phyloP scores from a whole-genome alignment of 2,797 vertebrate species.

The Manis javanica region DNA sequence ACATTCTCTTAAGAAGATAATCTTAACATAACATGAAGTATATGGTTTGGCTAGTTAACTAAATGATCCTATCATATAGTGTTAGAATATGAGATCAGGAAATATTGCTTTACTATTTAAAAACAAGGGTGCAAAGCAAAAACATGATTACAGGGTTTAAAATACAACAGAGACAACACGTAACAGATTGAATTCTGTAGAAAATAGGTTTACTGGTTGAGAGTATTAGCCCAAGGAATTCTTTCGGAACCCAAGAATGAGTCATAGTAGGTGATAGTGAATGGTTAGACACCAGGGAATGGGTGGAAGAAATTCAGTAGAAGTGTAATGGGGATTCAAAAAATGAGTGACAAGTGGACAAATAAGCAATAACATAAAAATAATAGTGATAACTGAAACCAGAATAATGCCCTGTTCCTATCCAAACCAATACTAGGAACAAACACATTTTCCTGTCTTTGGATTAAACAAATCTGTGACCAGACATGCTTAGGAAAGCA shows the following conservation, averaged over 20 bases:
- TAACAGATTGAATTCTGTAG: neutral
- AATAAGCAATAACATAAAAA: neutral
- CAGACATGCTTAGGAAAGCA: neutral
- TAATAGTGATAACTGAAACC: neutral
- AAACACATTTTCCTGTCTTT: neutral
- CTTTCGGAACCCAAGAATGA: neutral
- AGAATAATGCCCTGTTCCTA: neutral
- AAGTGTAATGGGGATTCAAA: neutral
- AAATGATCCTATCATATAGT: neutral
- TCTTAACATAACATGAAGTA: neutral
- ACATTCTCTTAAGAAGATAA: neutral
- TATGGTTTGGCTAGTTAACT: neutral
- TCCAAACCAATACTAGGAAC: neutral
- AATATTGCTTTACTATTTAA: neutral
- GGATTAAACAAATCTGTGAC: neutral
- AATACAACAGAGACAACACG: neutral
- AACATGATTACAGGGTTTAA: neutral
- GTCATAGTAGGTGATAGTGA: neutral
- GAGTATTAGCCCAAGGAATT: conserved; percentile 18
- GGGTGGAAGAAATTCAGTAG: neutral
- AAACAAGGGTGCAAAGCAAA: neutral
- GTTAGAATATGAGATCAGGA: neutral
- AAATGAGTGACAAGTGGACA: neutral
- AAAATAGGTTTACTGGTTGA: neutral
- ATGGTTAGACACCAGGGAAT: neutral